Percentiles rank a stretch among this genome's conserved stretches.
These are phyloP conservation scores for Oncopodura yosiiana DNA, from an alignment of 1,140 invertebrate genomes.

Conservation along the genomic window DNA sequence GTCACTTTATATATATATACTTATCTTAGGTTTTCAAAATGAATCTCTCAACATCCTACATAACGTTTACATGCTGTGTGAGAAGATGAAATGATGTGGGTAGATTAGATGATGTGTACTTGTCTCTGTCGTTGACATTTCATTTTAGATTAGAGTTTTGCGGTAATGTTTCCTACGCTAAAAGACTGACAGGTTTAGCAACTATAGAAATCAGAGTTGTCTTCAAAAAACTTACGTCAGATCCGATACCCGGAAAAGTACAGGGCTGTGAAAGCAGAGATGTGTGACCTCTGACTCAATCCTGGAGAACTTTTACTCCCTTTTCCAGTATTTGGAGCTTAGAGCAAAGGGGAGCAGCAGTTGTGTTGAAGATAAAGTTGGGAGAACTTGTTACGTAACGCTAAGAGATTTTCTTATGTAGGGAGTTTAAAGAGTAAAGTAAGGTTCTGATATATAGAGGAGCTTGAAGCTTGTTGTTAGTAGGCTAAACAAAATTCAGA, in stretches of 20 bases:
- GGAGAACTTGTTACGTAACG: neutral
- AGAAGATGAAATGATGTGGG: no score
- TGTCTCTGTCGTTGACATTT: neutral
- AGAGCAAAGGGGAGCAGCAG: conserved; percentile 23
- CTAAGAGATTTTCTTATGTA: no score
- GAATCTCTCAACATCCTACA: no score
- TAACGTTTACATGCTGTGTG: no score
- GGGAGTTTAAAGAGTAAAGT: no score
- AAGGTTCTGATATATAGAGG: no score
- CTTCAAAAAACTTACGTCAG: neutral
- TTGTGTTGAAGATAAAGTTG: neutral
- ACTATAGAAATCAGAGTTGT: neutral
- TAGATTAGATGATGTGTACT: no score
- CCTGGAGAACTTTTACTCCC: neutral
- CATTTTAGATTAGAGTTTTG: neutral
- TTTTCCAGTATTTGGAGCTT: neutral
- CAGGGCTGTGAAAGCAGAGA: neutral
- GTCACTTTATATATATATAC: no score
- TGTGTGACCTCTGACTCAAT: conserved; percentile 9
- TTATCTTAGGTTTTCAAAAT: no score
- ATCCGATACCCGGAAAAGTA: no score
- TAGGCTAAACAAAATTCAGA: no score
- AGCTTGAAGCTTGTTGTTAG: no score
- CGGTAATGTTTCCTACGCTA: neutral
- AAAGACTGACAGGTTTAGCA: neutral